A percentile compares a stretch with the other conserved stretches of the same genome.
phyloP scores from a whole-genome alignment of 1,140 invertebrate genomes.

The Leptopilina clavipes region DNA sequence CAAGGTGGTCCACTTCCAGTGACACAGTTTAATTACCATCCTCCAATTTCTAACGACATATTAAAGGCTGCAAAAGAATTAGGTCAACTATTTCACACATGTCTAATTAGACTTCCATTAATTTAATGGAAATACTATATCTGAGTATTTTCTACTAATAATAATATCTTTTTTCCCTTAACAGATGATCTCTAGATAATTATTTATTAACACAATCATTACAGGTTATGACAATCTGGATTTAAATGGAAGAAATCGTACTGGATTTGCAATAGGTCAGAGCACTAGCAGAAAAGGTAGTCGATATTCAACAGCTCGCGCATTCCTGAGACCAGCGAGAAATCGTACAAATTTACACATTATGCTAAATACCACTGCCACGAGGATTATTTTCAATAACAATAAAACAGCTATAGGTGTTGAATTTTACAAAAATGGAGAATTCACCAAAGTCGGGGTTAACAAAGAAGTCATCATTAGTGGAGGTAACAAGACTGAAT shows the following conservation, averaged over 20 bases:
- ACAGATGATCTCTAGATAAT: too few species aligned
- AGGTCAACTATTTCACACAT: constrained; percentile 63
- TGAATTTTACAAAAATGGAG: constrained; percentile 24
- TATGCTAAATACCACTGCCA: constrained; percentile 79
- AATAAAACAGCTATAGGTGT: constrained; percentile 53
- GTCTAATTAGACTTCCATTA: too few species aligned
- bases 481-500: constrained; percentile 72
- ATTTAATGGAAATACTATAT: too few species aligned
- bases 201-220: too few species aligned
- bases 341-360: constrained; percentile 82
- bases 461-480: constrained; percentile 80
- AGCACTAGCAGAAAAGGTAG: constrained; percentile 79
- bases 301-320: constrained; percentile 79
- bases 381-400: constrained; percentile 67
- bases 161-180: too few species aligned
- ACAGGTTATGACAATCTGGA: constrained; percentile 72
- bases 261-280: constrained; percentile 72
- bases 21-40: constrained; percentile 74
- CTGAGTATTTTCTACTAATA: neutral
- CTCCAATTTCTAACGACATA: constrained; percentile 75
- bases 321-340: constrained; percentile 78
- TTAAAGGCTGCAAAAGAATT: constrained; percentile 77
- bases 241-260: constrained; percentile 75
- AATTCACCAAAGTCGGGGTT: constrained; percentile 48
- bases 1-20: constrained; percentile 72